Conservation (phyloP, 1,140 invertebrate species). For the Patella vulgata region DNA sequence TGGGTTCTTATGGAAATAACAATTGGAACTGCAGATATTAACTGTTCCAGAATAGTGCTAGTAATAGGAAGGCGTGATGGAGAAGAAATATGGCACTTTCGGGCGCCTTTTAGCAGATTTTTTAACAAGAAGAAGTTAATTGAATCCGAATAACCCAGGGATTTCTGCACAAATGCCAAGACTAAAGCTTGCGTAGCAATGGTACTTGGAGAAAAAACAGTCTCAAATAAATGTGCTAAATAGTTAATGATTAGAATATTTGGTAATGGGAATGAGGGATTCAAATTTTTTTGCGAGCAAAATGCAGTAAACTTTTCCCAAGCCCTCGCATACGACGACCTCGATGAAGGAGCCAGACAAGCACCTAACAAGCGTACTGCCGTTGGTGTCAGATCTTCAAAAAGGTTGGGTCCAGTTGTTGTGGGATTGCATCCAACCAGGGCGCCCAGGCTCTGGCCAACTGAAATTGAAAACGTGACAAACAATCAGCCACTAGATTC, state of each 20-base stretch:
- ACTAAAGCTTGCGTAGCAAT: conserved; percentile 9
- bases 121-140: neutral
- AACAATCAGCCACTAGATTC: conserved; percentile 21
- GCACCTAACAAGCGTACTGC: neutral
- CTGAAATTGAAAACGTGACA: conserved; percentile 32
- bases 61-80: too few species aligned
- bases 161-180: conserved; percentile 9
- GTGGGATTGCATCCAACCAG: conserved; percentile 9
- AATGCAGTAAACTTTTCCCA: conserved; percentile 4
- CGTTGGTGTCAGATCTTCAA: neutral
- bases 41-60: too few species aligned
- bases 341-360: neutral
- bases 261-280: neutral
- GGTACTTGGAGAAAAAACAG: neutral
- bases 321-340: neutral
- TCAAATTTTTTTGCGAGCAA: neutral
- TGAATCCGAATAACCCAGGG: neutral
- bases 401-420: neutral
- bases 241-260: neutral
- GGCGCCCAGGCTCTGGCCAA: neutral
- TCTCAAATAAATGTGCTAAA: conserved; percentile 2
- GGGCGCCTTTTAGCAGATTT: conserved; percentile 1
- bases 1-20: too few species aligned
- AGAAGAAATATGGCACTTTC: too few species aligned
- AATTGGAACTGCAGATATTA: too few species aligned